A percentile compares a stretch with the other conserved stretches of the same genome.
Evolutionary conservation across 2,888 invertebrate genomes (phyloP).

Genomic region (Anarsia innoxiella): DNA sequence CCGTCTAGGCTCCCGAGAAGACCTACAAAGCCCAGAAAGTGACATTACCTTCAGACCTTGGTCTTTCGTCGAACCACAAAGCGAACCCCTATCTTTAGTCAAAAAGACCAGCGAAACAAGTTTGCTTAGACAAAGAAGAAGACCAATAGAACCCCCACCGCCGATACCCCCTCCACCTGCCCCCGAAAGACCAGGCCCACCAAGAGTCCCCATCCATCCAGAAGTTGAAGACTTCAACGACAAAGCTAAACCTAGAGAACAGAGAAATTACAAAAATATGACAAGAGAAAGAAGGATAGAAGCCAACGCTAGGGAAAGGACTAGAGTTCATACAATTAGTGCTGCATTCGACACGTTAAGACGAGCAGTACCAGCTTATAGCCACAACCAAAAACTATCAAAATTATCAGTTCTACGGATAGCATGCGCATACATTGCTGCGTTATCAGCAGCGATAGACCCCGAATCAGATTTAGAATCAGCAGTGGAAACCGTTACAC

Average conservation of each 20-base stretch:
- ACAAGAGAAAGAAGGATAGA: slow-evolving; percentile 93
- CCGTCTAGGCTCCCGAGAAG: slow-evolving; percentile 64
- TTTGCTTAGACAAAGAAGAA: slow-evolving; percentile 46
- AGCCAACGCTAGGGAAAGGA: slow-evolving; percentile 94
- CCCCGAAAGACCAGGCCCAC: slow-evolving; percentile 45
- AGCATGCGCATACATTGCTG: slow-evolving; percentile 94
- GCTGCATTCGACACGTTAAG: slow-evolving; percentile 95
- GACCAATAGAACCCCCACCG: slow-evolving; percentile 47
- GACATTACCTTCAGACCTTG: slow-evolving; percentile 79
- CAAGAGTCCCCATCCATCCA: slow-evolving; percentile 73
- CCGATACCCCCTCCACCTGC: slow-evolving; percentile 35
- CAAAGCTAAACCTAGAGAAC: slow-evolving; percentile 71
- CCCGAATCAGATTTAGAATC: slow-evolving; percentile 80
- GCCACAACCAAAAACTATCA: slow-evolving; percentile 94
- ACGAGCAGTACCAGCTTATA: slow-evolving; percentile 90
- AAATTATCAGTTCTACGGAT: slow-evolving; percentile 94
- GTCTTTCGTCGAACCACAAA: slow-evolving; percentile 76
- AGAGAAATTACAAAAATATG: slow-evolving; percentile 96
- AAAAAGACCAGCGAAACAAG: slow-evolving; percentile 57
- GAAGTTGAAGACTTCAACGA: slow-evolving; percentile 51
- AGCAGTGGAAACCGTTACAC: slow-evolving; percentile 91
- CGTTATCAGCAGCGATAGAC: slow-evolving; percentile 85
- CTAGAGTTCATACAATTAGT: slow-evolving; percentile 95
- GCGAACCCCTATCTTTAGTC: slow-evolving; percentile 79
- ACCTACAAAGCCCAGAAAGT: slow-evolving; percentile 53